Evolutionary conservation across 2,888 invertebrate species (phyloP).

Genomic region (Patella pellucida): DNA sequence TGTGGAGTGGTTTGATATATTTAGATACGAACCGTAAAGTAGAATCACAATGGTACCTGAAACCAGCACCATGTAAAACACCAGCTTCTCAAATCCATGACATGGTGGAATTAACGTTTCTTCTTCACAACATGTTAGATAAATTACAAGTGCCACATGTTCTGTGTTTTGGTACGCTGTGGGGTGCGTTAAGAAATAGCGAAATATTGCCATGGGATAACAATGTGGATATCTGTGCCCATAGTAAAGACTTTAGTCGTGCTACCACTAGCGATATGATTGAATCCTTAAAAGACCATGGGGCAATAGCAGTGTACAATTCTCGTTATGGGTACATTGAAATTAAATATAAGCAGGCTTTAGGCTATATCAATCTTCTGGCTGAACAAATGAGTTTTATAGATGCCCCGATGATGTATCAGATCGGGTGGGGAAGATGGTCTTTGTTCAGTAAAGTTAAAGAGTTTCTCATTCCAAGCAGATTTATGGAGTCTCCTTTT

Average conservation of each 20-base stretch:
- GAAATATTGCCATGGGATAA: conserved; percentile 75
- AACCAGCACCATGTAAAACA: conserved; percentile 30
- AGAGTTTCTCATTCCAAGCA: conserved; percentile 74
- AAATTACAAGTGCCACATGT: conserved; percentile 74
- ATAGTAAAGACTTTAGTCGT: background rate
- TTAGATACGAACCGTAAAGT: background rate
- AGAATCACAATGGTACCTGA: conserved; percentile 32
- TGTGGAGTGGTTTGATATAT: conserved; percentile 2
- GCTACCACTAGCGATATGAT: conserved; percentile 35
- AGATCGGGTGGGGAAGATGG: conserved; percentile 75
- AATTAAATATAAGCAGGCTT: conserved; percentile 66
- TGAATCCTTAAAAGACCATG: conserved; percentile 73
- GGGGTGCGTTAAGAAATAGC: conserved; percentile 75
- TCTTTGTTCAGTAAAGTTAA: conserved; percentile 71
- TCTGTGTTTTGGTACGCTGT: conserved; percentile 75
- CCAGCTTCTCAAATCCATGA: conserved; percentile 45
- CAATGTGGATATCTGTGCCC: conserved; percentile 74
- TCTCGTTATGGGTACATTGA: conserved; percentile 74
- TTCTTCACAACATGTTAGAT: conserved; percentile 71
- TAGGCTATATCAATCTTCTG: conserved; percentile 73
- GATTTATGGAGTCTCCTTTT: conserved; percentile 73
- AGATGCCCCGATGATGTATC: conserved; percentile 57
- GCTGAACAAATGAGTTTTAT: conserved; percentile 29
- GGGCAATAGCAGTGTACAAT: conserved; percentile 73
- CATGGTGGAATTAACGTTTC: conserved; percentile 64